phyloP scores from a whole-genome alignment of 2,113 vertebrate genomes.

The Machaerirhynchus nigripectus region DNA sequence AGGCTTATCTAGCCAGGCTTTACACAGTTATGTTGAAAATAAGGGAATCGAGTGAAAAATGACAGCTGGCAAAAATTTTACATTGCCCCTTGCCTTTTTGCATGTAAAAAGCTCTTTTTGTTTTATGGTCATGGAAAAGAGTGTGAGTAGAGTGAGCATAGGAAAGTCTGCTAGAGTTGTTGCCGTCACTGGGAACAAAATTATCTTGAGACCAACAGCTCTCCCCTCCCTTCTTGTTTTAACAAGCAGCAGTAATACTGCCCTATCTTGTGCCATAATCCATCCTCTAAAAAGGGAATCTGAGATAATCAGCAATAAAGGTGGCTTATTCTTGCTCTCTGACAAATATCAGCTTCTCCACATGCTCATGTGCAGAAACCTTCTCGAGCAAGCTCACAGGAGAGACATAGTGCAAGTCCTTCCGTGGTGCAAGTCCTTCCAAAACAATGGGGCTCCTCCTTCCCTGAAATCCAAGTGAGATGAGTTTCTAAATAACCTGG shows the following conservation, averaged over 20 bases:
- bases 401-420: neutral
- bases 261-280: neutral
- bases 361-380: neutral
- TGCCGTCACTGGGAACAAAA: neutral
- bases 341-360: neutral
- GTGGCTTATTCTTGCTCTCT: neutral
- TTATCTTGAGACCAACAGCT: neutral
- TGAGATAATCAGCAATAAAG: neutral
- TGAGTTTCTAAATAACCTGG: neutral
- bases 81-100: neutral
- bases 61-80: neutral
- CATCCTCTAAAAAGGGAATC: neutral
- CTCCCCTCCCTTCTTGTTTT: neutral
- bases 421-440: neutral
- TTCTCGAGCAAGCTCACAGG: neutral
- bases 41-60: constrained; percentile 3
- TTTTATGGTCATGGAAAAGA: neutral
- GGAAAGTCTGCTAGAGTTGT: neutral
- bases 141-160: neutral
- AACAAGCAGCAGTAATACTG: neutral
- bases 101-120: neutral
- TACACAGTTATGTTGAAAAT: neutral
- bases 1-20: neutral
- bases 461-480: neutral
- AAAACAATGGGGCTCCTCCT: neutral